Evolutionary conservation across 2,113 vertebrate genomes (phyloP).

Genomic region (Hippopotamus amphibius): DNA sequence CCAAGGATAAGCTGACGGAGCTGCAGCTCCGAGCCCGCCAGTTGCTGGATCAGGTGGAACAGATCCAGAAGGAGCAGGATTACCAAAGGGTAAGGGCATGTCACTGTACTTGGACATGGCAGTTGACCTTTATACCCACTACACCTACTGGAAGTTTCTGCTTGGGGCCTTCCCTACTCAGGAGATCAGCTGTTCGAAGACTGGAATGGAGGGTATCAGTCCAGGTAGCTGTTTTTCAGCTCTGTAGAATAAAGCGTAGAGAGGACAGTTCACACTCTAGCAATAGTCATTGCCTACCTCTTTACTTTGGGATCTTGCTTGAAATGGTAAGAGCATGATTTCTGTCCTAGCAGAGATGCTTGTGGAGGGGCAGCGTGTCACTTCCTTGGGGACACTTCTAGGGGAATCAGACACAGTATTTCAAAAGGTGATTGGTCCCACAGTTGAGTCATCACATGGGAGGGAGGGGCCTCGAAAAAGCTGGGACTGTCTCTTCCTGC

Average conservation of each 20-base stretch:
- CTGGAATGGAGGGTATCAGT: neutral
- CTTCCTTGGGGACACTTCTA: neutral
- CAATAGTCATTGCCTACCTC: no score
- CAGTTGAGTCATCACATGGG: neutral
- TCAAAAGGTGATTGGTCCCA: neutral
- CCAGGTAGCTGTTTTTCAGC: neutral
- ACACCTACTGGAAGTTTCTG: neutral
- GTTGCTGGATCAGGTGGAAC: constrained; percentile 96
- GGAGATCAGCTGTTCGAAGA: neutral
- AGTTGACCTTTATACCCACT: constrained; percentile 40
- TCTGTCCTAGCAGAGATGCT: neutral
- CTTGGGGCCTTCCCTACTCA: neutral
- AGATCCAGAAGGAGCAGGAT: constrained; percentile 98
- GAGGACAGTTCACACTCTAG: neutral
- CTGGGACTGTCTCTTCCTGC: neutral
- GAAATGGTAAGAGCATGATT: neutral
- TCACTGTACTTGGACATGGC: neutral
- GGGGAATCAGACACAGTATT: neutral
- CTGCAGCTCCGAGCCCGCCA: constrained; percentile 95
- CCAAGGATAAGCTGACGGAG: constrained; percentile 96
- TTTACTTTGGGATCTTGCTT: neutral
- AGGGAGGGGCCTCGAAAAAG: neutral
- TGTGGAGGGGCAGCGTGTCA: neutral
- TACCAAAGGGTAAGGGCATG: constrained; percentile 93
- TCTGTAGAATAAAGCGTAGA: neutral